phyloP scores from a whole-genome alignment of 2,797 vertebrate genomes.

The Tapera naevia region DNA sequence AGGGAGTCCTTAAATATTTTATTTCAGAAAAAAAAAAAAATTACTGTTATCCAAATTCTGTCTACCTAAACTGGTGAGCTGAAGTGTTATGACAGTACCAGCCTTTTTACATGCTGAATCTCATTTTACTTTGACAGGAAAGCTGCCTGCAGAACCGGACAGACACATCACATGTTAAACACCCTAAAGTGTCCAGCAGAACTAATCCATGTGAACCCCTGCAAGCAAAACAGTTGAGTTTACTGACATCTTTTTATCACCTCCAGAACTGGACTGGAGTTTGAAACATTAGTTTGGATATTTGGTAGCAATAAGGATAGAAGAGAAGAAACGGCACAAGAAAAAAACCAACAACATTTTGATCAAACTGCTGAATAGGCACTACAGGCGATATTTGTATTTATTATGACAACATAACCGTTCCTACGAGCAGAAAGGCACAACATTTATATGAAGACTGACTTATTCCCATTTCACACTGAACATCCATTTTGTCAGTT shows the following conservation, averaged over 20 bases:
- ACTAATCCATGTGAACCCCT: background rate
- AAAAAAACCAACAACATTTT: background rate
- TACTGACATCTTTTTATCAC: background rate
- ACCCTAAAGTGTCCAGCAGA: background rate
- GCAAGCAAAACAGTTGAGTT: background rate
- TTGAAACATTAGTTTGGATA: background rate
- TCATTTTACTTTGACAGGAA: background rate
- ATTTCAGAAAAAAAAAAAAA: background rate
- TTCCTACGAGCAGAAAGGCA: slow-evolving; percentile 11
- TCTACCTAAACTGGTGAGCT: background rate
- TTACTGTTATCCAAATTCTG: background rate
- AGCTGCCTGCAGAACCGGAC: background rate
- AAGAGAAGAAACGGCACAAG: background rate
- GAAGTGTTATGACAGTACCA: background rate
- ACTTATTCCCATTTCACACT: background rate
- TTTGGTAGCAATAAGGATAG: background rate
- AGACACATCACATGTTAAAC: background rate
- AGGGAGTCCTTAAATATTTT: background rate
- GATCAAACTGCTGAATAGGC: background rate
- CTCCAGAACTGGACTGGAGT: background rate
- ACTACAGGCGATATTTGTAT: background rate
- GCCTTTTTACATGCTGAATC: background rate
- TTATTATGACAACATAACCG: slow-evolving; percentile 3
- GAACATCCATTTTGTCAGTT: slow-evolving; percentile 40
- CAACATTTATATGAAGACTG: slow-evolving; percentile 3